Percentiles rank a stretch among this genome's conserved stretches.
Evolutionary conservation across 2,113 vertebrate species (phyloP).

Genomic region (Riparia riparia): DNA sequence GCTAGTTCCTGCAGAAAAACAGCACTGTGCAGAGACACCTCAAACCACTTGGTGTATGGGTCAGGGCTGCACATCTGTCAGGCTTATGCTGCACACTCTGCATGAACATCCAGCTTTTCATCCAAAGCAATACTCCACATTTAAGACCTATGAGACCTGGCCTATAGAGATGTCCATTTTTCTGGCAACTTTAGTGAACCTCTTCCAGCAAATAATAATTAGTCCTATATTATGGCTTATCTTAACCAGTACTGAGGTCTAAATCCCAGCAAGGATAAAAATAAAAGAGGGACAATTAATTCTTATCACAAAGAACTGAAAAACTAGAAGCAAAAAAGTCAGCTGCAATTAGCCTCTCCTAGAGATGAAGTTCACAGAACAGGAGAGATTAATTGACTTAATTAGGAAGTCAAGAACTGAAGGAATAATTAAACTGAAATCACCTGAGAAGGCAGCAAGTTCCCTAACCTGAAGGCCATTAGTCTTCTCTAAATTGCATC

Average conservation of each 20-base stretch:
- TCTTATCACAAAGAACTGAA: not conserved
- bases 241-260: not conserved
- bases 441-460: conserved; percentile 41
- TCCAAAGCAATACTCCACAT: not conserved
- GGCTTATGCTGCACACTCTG: not conserved
- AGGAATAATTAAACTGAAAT: conserved; percentile 59
- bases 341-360: conserved; percentile 59
- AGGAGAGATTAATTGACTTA: conserved; percentile 67
- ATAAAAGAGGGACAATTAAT: not conserved
- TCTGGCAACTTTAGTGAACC: not conserved
- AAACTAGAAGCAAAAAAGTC: not conserved
- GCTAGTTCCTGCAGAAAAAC: not conserved
- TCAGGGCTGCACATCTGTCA: not conserved
- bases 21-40: not conserved
- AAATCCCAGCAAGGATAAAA: not conserved
- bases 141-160: not conserved
- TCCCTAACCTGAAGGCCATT: conserved; percentile 46
- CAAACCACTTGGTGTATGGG: accelerated
- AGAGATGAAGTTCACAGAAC: conserved; percentile 12
- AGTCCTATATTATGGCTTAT: not conserved
- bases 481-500: conserved; percentile 32
- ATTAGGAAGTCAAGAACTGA: conserved; percentile 62
- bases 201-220: not conserved
- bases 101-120: not conserved
- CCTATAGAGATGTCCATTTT: not conserved